A percentile compares a stretch with the other conserved stretches of the same genome.
These are phyloP conservation scores for Subacronicta megacephala DNA, from an alignment of 2,888 invertebrate genomes.

Conservation along the genomic window DNA sequence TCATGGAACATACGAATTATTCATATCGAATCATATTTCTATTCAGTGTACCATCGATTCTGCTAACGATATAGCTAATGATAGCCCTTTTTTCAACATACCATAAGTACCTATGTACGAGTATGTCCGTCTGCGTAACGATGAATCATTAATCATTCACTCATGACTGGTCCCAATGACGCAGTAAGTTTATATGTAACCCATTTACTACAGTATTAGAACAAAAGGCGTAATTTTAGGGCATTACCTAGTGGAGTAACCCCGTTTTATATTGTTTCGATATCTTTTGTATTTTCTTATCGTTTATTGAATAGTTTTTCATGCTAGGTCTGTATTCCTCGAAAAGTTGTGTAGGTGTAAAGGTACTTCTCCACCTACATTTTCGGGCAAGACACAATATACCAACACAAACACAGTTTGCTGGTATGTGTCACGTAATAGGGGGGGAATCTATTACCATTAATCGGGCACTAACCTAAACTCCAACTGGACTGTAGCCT, in stretches of 20 bases:
- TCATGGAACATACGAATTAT: not conserved
- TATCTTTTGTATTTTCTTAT: not conserved
- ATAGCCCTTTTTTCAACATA: conserved; percentile 55
- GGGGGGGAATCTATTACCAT: too few species aligned
- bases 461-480: too few species aligned
- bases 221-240: conserved; percentile 38
- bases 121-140: conserved; percentile 23
- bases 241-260: conserved; percentile 16
- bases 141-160: conserved; percentile 62
- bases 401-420: too few species aligned
- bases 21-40: conserved; percentile 27
- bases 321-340: too few species aligned
- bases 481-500: too few species aligned
- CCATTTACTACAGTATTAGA: conserved; percentile 37
- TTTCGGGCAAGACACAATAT: too few species aligned
- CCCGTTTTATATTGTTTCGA: conserved; percentile 5
- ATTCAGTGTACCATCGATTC: conserved; percentile 33
- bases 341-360: too few species aligned
- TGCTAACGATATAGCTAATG: conserved; percentile 47
- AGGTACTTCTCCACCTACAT: too few species aligned
- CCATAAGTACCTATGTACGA: conserved; percentile 18
- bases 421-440: too few species aligned
- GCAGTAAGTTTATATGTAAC: conserved; percentile 42
- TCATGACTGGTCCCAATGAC: conserved; percentile 63
- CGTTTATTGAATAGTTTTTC: too few species aligned